phyloP scores from a whole-genome alignment of 2,888 invertebrate species.

The Heliconius sara region DNA sequence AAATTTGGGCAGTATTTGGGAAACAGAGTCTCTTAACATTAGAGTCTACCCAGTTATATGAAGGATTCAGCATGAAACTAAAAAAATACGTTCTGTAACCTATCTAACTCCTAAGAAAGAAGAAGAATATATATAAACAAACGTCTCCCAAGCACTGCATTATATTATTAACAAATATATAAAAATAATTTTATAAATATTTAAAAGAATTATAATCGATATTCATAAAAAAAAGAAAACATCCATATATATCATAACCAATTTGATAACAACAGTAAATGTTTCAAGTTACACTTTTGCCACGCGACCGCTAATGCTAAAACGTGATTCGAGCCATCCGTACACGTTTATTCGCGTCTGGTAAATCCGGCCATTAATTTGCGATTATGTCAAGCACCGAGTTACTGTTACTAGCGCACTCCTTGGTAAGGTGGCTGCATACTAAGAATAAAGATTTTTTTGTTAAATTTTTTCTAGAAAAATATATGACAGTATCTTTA shows the following conservation, averaged over 20 bases:
- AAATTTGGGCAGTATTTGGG: no score
- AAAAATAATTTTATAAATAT: not conserved
- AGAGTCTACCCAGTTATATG: no score
- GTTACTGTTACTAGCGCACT: conserved; percentile 42
- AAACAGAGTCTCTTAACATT: no score
- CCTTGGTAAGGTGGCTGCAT: conserved; percentile 30
- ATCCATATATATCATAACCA: conserved; percentile 3
- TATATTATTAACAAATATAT: no score
- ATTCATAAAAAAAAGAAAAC: not conserved
- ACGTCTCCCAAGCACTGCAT: no score
- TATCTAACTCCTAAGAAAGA: no score
- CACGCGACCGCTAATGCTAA: conserved; percentile 16
- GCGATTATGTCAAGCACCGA: conserved; percentile 62
- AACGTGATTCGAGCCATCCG: conserved; percentile 39
- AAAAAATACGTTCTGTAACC: no score
- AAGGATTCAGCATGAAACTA: no score
- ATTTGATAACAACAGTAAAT: not conserved
- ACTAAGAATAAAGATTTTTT: not conserved
- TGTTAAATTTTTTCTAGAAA: no score
- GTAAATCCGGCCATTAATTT: conserved; percentile 67
- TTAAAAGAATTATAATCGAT: not conserved
- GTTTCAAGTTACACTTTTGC: conserved; percentile 9
- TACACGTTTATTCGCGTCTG: conserved; percentile 48
- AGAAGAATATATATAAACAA: no score
- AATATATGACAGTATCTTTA: no score